phyloP scores from a whole-genome alignment of 2,113 vertebrate species.

The Silurus meridionalis region DNA sequence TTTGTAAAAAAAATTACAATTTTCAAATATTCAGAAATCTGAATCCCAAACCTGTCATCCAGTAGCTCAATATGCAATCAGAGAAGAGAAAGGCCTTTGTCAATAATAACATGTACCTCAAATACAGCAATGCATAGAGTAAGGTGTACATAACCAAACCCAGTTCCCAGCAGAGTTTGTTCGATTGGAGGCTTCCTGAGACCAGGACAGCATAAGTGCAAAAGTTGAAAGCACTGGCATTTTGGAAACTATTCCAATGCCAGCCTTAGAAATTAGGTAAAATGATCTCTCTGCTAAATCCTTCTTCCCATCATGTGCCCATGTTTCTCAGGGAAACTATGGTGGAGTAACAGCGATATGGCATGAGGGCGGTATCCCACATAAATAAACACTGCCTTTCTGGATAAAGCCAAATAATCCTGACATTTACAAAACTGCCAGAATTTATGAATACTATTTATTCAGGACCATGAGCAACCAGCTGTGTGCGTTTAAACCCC shows the following conservation, averaged over 20 bases:
- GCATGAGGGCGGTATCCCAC: constrained; percentile 24
- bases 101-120: constrained; percentile 75
- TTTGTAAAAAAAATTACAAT: constrained; percentile 66
- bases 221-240: constrained; percentile 69
- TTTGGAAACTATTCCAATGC: constrained; percentile 42
- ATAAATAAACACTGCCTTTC: constrained; percentile 5
- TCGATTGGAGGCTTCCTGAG: constrained; percentile 60
- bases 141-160: constrained; percentile 71
- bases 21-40: constrained; percentile 69
- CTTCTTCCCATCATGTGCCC: constrained; percentile 34
- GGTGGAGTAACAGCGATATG: neutral
- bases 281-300: neutral
- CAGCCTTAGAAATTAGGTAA: constrained; percentile 28
- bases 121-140: constrained; percentile 80
- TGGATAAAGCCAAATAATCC: neutral
- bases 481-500: neutral
- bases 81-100: constrained; percentile 67
- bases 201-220: constrained; percentile 73
- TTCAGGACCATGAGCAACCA: constrained; percentile 8
- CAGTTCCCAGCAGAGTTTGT: constrained; percentile 65
- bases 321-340: constrained; percentile 6
- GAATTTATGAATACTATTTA: constrained; percentile 16
- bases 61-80: constrained; percentile 66
- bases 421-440: neutral
- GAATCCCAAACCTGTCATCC: constrained; percentile 60